Evolutionary conservation across 2,888 invertebrate genomes (phyloP), one percentile per base, ranked within the genome.

Genomic region (Apodemia mormo): DNA sequence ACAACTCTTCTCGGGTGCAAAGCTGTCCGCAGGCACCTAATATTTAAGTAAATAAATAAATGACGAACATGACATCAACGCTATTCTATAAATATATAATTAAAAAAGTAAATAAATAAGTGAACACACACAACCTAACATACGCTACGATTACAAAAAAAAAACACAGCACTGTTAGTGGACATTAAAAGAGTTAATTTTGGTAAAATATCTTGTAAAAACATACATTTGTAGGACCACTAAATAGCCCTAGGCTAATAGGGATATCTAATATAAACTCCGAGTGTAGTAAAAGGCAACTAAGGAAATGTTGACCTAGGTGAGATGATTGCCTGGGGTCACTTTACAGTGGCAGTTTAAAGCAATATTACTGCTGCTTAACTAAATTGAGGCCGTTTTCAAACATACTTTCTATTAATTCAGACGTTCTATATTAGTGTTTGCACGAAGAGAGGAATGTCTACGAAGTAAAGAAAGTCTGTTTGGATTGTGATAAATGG

Each of bases 281-380:
- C 45, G 12, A 12, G 12, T 45, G 45, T 22, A 29, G 29, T 56
- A 56, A 56, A 56, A 56, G 56, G 56, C 29, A 56, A 29, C 56
- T 56, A 29, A 29, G 56, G 10, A 29, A 56, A 56, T 56, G 9
- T 56, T 56, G 56, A 56, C 29, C 56, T 56, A 56, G 56, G 56
- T 29, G 22, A 56, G 56, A 29, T 9, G n/a, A 54, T 54, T 22
- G 54, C 29, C 56, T 22, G 56, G 56, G 56, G 56, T n/a, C 29
- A 56, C 9, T 29, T 56, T 56, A 10, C 29, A 56, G 29, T 29
- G 56, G 29, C 22, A 29, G 10, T 3, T 56, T 29, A 56, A 56
- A 56, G 9, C 56, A 56, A 29, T 29, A 56, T 29, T 56, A 56
- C 9, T 56, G 9, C 29, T 29, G 7, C 10, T 29, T 29, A 56